Evolutionary conservation across 2,888 invertebrate genomes (phyloP), one percentile per base, ranked within the genome.

Genomic region (Erebia epiphron): DNA sequence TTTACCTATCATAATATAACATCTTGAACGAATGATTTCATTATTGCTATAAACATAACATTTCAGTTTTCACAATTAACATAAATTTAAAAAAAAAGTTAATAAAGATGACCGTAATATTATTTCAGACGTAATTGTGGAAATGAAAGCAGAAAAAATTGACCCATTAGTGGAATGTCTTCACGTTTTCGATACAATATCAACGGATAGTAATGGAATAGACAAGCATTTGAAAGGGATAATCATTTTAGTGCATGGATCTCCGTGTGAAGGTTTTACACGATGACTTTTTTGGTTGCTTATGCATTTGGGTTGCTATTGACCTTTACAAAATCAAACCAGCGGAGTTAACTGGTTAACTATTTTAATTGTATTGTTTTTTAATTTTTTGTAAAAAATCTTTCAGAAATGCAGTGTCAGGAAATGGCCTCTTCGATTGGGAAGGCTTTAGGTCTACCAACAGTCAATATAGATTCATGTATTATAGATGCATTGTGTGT

Each of bases 401-500:
- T 82, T 81, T 69, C 71, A 92, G 92, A 91, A 83, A 80, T 81
- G 52, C 83, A 87, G 72, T 84, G 89, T 75, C 86, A 88, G 82
- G 92, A 92, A 84, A 84, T 91, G 67, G 91, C 91, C 4, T 90
- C 89, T 75, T 78, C 86, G 1, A 70, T 91, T 18, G 94, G 94
- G 4, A 93, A 88, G 79, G 78, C 74, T 7, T 80, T 95, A 3
- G 75, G 81, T 4, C 75, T 95, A 70, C 94, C 94, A 1, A 90
- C 91, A 7, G 78, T 93, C 73, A 94, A 89, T 81, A 87, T 94
- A 69, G 95, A 94, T 81, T 79, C 83, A 46, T 87, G 91, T 81
- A 92, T 91, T 78, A 92, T 90, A 70, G 92, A 94, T 80, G 91
- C 92, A 46, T 80, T 94, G 54, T 86, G 87, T 75, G 70, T 79